A percentile compares a stretch with the other conserved stretches of the same genome.
These are phyloP conservation scores for Tachystola acroxantha DNA, from an alignment of 2,888 invertebrate genomes.

Conservation along the genomic window DNA sequence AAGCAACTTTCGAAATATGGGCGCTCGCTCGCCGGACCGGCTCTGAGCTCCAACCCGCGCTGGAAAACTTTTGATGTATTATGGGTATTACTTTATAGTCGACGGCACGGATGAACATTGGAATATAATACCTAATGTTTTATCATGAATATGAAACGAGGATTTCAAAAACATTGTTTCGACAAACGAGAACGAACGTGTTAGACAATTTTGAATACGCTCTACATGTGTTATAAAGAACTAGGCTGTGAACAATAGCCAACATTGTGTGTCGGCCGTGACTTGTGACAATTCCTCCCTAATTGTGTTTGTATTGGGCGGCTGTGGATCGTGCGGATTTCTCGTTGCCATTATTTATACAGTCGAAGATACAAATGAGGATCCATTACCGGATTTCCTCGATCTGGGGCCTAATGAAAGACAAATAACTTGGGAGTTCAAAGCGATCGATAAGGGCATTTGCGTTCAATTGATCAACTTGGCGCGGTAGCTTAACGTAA, in stretches of 20 bases:
- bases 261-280: constrained; percentile 11
- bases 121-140: constrained; percentile 16
- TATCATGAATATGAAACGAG: constrained; percentile 23
- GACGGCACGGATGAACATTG: constrained; percentile 18
- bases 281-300: constrained; percentile 38
- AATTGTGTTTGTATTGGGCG: constrained; percentile 58
- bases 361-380: constrained; percentile 65
- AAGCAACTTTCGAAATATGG: constrained; percentile 38
- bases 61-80: constrained; percentile 43
- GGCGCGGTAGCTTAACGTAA: constrained; percentile 27
- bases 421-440: constrained; percentile 62
- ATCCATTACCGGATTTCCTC: constrained; percentile 66
- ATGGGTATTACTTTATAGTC: constrained; percentile 24
- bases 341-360: constrained; percentile 57
- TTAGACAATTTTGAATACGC: background rate
- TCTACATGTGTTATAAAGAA: background rate
- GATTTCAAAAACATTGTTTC: constrained; percentile 16
- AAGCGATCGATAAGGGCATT: constrained; percentile 56
- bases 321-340: constrained; percentile 38
- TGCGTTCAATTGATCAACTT: constrained; percentile 51
- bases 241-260: background rate
- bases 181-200: constrained; percentile 10
- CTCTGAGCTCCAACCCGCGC: constrained; percentile 19
- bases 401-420: constrained; percentile 65
- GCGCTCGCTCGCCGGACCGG: constrained; percentile 25